Conservation (phyloP, 1,140 invertebrate genomes). For the Drosophila insularis region DNA sequence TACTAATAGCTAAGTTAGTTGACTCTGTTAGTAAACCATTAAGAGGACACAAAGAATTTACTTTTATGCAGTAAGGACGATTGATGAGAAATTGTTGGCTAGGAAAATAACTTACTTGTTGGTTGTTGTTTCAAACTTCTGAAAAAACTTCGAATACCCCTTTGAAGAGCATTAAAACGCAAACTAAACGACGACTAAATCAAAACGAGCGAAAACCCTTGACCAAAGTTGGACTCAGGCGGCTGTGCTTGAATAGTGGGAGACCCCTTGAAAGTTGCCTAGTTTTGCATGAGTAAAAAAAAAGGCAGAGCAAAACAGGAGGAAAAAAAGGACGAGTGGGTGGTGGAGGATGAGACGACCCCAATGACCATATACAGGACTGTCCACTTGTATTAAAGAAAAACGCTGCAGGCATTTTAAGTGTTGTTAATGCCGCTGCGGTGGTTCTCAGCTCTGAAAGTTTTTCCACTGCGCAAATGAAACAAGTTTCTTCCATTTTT, state of each 20-base stretch:
- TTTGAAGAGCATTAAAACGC: slow-evolving; percentile 13
- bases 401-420: slow-evolving; percentile 79
- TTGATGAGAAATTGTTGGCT: no score
- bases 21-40: no score
- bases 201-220: slow-evolving; percentile 62
- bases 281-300: not conserved
- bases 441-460: slow-evolving; percentile 53
- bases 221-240: slow-evolving; percentile 22
- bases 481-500: slow-evolving; percentile 66
- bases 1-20: no score
- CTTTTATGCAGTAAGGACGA: no score
- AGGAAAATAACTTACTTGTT: no score
- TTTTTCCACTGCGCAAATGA: slow-evolving; percentile 68
- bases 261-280: slow-evolving; percentile 45
- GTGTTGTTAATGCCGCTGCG: slow-evolving; percentile 75
- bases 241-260: slow-evolving; percentile 48
- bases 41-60: no score
- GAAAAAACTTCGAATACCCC: not conserved
- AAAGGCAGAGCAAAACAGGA: not conserved
- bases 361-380: slow-evolving; percentile 45
- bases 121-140: not conserved
- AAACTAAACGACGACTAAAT: slow-evolving; percentile 68
- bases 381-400: slow-evolving; percentile 76
- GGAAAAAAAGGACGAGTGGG: slow-evolving; percentile 14
- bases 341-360: not conserved